phyloP scores from a whole-genome alignment of 2,113 vertebrate species.

The Pontoporia blainvillei region DNA sequence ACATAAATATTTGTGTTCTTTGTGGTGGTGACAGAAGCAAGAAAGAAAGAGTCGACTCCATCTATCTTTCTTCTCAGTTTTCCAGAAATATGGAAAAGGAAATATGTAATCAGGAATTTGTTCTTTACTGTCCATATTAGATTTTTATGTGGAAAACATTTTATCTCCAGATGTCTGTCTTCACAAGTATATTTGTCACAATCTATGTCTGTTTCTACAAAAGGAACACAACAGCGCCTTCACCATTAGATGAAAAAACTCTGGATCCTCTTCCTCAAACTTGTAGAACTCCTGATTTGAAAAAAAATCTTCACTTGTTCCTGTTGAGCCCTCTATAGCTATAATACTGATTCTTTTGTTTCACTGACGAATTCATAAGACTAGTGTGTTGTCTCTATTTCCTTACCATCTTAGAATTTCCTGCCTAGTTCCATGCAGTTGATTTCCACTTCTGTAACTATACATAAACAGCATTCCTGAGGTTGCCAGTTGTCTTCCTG shows the following conservation, averaged over 20 bases:
- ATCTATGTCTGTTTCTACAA: neutral
- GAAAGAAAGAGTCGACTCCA: neutral
- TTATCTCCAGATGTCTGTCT: neutral
- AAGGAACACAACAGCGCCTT: neutral
- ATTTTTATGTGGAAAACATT: conserved; percentile 4
- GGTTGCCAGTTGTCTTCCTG: neutral
- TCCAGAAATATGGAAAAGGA: neutral
- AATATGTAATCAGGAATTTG: neutral
- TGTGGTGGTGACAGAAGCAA: conserved; percentile 13
- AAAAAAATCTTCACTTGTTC: neutral
- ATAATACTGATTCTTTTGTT: neutral
- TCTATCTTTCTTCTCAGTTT: neutral
- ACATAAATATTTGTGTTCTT: neutral
- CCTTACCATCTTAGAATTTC: neutral
- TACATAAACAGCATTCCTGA: neutral
- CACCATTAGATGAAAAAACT: neutral
- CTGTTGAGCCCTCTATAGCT: neutral
- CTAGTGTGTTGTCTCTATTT: neutral
- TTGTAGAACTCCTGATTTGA: neutral
- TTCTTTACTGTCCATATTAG: neutral
- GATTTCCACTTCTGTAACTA: neutral
- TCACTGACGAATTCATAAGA: neutral
- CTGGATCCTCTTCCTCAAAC: neutral
- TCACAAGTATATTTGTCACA: neutral
- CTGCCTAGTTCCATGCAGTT: neutral